A percentile compares a stretch with the other conserved stretches of the same genome.
Conservation (phyloP, 2,888 invertebrate species). For the Amblyjoppa fuscipennis region DNA sequence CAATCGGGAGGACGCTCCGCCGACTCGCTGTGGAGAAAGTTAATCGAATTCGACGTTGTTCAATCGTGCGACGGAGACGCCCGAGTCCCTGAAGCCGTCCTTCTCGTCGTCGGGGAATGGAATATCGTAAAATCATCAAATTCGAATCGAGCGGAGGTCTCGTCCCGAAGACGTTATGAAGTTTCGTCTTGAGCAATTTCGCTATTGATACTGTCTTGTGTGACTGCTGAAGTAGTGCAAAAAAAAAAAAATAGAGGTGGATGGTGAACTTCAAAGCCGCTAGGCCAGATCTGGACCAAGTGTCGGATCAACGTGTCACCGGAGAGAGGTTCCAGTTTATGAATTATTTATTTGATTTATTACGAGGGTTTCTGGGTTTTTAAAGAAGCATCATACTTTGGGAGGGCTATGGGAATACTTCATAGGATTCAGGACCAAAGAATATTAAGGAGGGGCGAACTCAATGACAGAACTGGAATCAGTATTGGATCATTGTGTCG, state of each 20-base stretch:
- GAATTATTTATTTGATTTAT: neutral
- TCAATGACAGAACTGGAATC: too few relatives aligned
- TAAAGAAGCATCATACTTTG: too few relatives aligned
- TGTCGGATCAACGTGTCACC: too few relatives aligned
- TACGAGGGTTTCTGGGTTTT: too few relatives aligned
- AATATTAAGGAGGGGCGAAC: too few relatives aligned
- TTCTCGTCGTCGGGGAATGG: neutral
- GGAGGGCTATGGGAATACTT: too few relatives aligned
- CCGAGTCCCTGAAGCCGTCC: neutral
- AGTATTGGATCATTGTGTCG: too few relatives aligned
- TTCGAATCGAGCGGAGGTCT: conserved; percentile 8
- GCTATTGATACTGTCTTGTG: neutral
- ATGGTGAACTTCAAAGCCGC: neutral
- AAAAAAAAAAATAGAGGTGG: neutral
- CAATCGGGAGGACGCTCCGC: neutral
- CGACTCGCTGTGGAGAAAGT: conserved; percentile 4
- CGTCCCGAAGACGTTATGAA: neutral
- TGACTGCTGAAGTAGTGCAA: neutral
- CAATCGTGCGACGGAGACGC: conserved; percentile 38
- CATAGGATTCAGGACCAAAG: too few relatives aligned
- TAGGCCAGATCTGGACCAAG: too few relatives aligned
- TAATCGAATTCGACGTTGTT: conserved; percentile 59
- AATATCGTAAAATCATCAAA: conserved; percentile 46
- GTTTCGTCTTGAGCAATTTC: neutral
- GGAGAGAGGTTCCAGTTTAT: neutral